Evolutionary conservation across 1,140 invertebrate genomes (phyloP), one percentile per base, ranked within the genome.

Genomic region (Bombus confusus): DNA sequence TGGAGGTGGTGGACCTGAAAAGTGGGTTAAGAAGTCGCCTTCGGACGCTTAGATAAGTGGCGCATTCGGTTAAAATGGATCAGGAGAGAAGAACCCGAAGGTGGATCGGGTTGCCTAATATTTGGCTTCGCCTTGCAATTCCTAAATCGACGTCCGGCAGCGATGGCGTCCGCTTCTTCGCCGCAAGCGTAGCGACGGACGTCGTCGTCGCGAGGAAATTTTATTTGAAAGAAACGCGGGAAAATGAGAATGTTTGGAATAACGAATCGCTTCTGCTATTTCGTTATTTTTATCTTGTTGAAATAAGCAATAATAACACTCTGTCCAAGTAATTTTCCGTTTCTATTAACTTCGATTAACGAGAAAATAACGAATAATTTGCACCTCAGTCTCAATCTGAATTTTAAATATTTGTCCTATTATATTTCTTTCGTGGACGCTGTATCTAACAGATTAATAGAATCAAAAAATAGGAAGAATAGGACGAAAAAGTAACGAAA

Each of bases 1-100:
- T 64, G 80, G 92, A 93, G 93, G 92, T 93, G 86, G 81, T 88
- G 79, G 74, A 77, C 82, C 82, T 79, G 89, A 91, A 62, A 94
- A 92, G 91, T 93, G 87, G 91, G 90, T 93, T 91, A 91, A 91
- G 91, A 89, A 88, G 87, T 73, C 85, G 85, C 57, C 83, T 83
- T 77, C 72, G 86, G 85, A 66, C 79, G 88, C 86, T 91, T 91
- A 89, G 89, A 91, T 90, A 91, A 94, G 93, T 93, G 91, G 93
- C 92, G 85, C 91, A 94, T 94, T 94, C 91, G 93, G 92, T 88
- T 92, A 94, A 94, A 93, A 88, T 87, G 93, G 91, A 94, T 92
- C 93, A 94, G 93, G 93, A 91, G 88, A 92, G 43, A 88, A 94
- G 91, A 75, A 94, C 18, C 9, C 37, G 37, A 71, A 74, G 85